These are phyloP conservation scores for Amphiprion ocellaris DNA, from an alignment of 2,113 vertebrate species.

Conservation along the genomic window DNA sequence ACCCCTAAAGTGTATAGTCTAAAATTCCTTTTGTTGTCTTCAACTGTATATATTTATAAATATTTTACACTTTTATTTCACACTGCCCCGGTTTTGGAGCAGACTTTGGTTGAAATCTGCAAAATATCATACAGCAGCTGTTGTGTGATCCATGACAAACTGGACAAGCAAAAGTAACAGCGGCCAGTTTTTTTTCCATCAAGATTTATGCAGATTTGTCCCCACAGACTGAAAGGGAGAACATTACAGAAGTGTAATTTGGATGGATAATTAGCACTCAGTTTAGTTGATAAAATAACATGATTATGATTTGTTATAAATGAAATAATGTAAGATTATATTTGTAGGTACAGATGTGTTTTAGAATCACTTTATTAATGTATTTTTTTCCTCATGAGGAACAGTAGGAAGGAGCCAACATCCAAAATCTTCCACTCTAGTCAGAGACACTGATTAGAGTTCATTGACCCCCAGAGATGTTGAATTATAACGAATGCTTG, in stretches of 20 bases:
- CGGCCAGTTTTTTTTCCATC: slow-evolving; percentile 23
- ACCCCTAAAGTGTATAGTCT: slow-evolving; percentile 61
- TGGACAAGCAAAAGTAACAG: slow-evolving; percentile 43
- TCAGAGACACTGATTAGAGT: not conserved
- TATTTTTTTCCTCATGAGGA: no score
- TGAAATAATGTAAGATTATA: not conserved
- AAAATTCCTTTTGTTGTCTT: slow-evolving; percentile 71
- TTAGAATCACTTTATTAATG: not conserved
- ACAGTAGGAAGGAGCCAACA: no score
- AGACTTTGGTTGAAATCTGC: slow-evolving; percentile 55
- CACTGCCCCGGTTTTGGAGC: slow-evolving; percentile 61
- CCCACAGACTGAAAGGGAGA: slow-evolving; percentile 5
- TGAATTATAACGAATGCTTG: not conserved
- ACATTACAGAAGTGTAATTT: slow-evolving; percentile 24
- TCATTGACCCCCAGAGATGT: not conserved
- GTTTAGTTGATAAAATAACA: not conserved
- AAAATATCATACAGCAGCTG: slow-evolving; percentile 69
- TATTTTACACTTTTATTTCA: slow-evolving; percentile 73
- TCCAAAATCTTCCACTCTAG: no score
- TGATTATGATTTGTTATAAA: not conserved
- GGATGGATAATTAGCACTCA: slow-evolving; percentile 9
- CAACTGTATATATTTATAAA: slow-evolving; percentile 72
- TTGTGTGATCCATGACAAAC: slow-evolving; percentile 68
- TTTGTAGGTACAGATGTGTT: not conserved
- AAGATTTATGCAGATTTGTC: slow-evolving; percentile 33